Evolutionary conservation across 2,113 vertebrate species (phyloP), one percentile per base, ranked within the genome.

Genomic region (Casuarius casuarius): DNA sequence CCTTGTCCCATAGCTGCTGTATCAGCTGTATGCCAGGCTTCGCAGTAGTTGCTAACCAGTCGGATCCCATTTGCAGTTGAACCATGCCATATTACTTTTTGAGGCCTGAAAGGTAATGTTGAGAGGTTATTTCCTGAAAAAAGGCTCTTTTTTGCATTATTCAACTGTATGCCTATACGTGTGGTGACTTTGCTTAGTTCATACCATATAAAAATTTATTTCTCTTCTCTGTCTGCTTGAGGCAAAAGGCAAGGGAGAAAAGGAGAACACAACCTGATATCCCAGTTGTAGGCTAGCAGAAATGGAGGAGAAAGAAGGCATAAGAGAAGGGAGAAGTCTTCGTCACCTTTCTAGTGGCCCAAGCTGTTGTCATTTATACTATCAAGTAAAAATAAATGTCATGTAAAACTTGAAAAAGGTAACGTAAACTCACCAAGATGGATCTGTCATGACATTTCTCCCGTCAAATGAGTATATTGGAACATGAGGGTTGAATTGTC

Each of bases 391-490:
- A 95, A 65, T 40, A 61, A n/a, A 67, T 42, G 44, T 35, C 9
- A 79, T 7, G 35, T 51, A 18, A 73, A 83, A 70, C 48, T 49
- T 51, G 22, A 2, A 68, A 61, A 21, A 16, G 23, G 2, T 48
- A 61, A 35, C 11, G 13, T 84, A 44, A 73, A 98, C 99, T 98
- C 91, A 99, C 99, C 99, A 99, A 82, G 99, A 98, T 42, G 99
- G 98, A 95, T 99, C 98, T 0, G 98, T 98, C 97, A 99, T 98
- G 71, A 99, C 90, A 2, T 99, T 98, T 65, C 98, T 99, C 19
- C 99, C 99, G n/a, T 99, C 99, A 75, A 99, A 99, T 59, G 99
- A 99, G 91, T 99, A 99, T 96, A 99, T 99, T 16, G 99, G 99
- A 97, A 99, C 91, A 5, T 98, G 97, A 70, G 92, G 31, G 33